Evolutionary conservation across 2,888 invertebrate genomes (phyloP), one percentile per base, ranked within the genome.

Genomic region (Pollenia amentaria): DNA sequence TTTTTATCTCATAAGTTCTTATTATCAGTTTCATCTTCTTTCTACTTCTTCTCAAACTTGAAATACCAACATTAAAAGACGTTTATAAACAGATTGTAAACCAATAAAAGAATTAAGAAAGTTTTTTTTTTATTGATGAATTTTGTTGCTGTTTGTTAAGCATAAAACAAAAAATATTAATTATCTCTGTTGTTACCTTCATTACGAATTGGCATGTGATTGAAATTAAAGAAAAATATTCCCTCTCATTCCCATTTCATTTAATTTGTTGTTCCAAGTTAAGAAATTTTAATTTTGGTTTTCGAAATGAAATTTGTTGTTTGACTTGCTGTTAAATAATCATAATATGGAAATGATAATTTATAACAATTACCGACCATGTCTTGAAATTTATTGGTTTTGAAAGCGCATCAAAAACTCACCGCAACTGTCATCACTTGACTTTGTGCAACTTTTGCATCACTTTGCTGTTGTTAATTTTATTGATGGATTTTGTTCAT

Each of bases 381-480:
- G 84, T 79, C 77, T 29, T 55, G 78, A 75, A 65, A 55, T 75
- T 88, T 84, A 88, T 62, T 60, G 89, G 88, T 89, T 89, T 88
- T 89, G 84, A 89, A 91, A 91, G 91, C 91, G 90, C 91, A 90
- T 90, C 88, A 88, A 89, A 89, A 89, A 89, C 88, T 90, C 82
- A 91, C 91, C 91, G 89, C 92, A 91, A 90, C 87, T 90, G 91
- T 90, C 89, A 88, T 87, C 83, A 84, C 77, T 86, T 86, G 79
- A 55, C 38, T 77, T 29, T 29, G 62, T 51, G 18, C 21, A 69
- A 53, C 48, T 42, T 53, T 10, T 67, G 44, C 60, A 84, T 48
- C 78, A 82, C 29, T 76, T 65, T 72, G 1, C 67, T 60, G 73
- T 67, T 69, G 53, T 38, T 3, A 16, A 38, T 46, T 46, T 70